Evolutionary conservation across 2,113 vertebrate species (phyloP), one percentile per base, ranked within the genome.

Genomic region (Australoheros scitulus): DNA sequence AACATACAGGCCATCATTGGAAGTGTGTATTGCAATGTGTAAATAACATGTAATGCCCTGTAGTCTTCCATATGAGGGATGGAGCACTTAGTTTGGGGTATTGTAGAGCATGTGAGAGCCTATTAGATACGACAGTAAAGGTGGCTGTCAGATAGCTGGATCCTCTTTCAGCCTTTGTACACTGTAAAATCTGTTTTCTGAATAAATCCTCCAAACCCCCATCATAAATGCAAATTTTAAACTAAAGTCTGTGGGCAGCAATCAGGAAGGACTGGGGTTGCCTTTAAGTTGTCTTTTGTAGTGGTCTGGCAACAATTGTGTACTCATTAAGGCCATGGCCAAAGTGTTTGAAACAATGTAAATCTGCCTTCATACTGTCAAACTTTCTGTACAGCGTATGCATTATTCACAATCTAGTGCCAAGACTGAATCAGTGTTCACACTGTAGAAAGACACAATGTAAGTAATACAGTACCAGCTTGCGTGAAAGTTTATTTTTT

Each of bases 371-470:
- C 55, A n/a, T 61, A 50, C 68, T 70, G 60, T 77, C 11, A 61
- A 65, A 79, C 50, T 74, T 72, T 79, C 80, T 89, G 84, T 82
- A 80, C 78, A 85, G 80, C 64, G 4, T 72, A 50, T 8, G 17
- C 77, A 65, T 38, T 61, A 56, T 55, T 78, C 63, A 36, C 18
- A 20, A 4, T 77, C 79, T 63, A 79, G 87, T 93, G 88, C 86
- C 88, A 89, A 80, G 17, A 83, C 29, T 57, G 14, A 81, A 77
- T 89, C 86, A 57, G 65, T 89, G 63, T 91, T 88, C 68, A 20
- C 36, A 80, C 63, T 57, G 26, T 81, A 76, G 68, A 76, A 55
- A 14, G 26, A 64, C 18, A 83, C 36, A 77, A 34, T 34, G 22
- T 47, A 64, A 22, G 4, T 60, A 29, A 57, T 52, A 55, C 47